A percentile compares a stretch with the other conserved stretches of the same genome.
Evolutionary conservation across 2,888 invertebrate species (phyloP).

Genomic region (Nudaria mundana): DNA sequence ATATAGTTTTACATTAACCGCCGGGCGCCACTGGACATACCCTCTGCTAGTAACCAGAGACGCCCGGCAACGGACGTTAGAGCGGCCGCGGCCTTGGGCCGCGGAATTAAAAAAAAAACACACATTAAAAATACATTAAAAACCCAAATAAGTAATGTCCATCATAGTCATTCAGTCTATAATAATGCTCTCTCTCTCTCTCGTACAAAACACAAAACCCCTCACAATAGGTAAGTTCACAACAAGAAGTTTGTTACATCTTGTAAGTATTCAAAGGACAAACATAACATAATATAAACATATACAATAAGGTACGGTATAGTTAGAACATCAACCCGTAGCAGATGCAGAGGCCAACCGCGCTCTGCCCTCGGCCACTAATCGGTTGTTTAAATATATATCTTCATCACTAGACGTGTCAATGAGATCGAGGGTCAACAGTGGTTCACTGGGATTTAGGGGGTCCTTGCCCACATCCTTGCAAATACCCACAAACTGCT

Average conservation of each 20-base stretch:
- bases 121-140: too few species aligned
- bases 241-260: conserved; percentile 34
- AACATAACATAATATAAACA: conserved; percentile 24
- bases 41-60: too few species aligned
- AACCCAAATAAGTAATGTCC: neutral
- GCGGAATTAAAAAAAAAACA: too few species aligned
- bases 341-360: conserved; percentile 51
- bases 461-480: conserved; percentile 83
- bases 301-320: conserved; percentile 10
- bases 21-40: too few species aligned
- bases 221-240: conserved; percentile 6
- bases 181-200: conserved; percentile 20
- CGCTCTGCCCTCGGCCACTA: conserved; percentile 84
- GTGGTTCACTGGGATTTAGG: conserved; percentile 80
- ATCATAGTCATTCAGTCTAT: conserved; percentile 24
- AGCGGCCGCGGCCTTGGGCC: too few species aligned
- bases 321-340: conserved; percentile 8
- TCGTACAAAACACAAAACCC: conserved; percentile 7
- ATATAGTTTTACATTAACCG: too few species aligned
- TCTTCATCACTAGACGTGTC: conserved; percentile 86
- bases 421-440: conserved; percentile 85
- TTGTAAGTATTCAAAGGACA: conserved; percentile 21
- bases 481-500: conserved; percentile 86
- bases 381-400: conserved; percentile 83
- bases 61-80: too few species aligned